Percentiles rank a stretch among this genome's conserved stretches.
These are phyloP conservation scores for Drosophila nr. perissopoda DNA, from an alignment of 2,888 invertebrate genomes.

Conservation along the genomic window DNA sequence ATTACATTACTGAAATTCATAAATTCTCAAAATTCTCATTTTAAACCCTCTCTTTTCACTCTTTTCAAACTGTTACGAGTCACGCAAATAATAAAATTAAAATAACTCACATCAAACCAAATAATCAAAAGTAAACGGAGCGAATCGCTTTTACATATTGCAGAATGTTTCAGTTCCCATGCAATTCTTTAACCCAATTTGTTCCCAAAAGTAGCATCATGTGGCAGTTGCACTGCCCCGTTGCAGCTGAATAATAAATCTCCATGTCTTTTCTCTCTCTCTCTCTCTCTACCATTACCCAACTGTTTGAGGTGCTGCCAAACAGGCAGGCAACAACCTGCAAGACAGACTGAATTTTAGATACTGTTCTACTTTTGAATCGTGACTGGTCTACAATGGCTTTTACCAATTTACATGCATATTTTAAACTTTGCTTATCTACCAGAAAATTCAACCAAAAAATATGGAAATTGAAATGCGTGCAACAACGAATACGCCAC, in stretches of 20 bases:
- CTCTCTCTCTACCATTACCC: background rate
- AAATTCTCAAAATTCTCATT: background rate
- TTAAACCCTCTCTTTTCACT: background rate
- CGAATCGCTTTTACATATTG: constrained; percentile 20
- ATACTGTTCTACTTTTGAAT: constrained; percentile 63
- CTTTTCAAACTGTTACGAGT: background rate
- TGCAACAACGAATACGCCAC: constrained; percentile 42
- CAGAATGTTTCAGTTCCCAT: constrained; percentile 19
- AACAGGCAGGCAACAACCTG: constrained; percentile 30
- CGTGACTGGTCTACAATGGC: constrained; percentile 64
- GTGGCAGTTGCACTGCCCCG: constrained; percentile 22
- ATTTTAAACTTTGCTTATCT: constrained; percentile 59
- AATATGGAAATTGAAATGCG: constrained; percentile 62
- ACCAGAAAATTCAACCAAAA: constrained; percentile 48
- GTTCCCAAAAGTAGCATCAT: constrained; percentile 47
- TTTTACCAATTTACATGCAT: constrained; percentile 65
- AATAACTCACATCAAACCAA: background rate
- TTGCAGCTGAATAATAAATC: constrained; percentile 68
- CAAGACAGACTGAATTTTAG: constrained; percentile 53
- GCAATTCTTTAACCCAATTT: constrained; percentile 2
- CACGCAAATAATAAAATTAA: background rate
- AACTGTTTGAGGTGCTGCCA: constrained; percentile 16
- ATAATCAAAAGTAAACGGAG: background rate
- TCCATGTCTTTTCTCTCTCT: constrained; percentile 11
- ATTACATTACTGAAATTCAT: background rate